These are phyloP conservation scores for Antennarius striatus DNA, from an alignment of 2,113 vertebrate genomes.

Conservation along the genomic window DNA sequence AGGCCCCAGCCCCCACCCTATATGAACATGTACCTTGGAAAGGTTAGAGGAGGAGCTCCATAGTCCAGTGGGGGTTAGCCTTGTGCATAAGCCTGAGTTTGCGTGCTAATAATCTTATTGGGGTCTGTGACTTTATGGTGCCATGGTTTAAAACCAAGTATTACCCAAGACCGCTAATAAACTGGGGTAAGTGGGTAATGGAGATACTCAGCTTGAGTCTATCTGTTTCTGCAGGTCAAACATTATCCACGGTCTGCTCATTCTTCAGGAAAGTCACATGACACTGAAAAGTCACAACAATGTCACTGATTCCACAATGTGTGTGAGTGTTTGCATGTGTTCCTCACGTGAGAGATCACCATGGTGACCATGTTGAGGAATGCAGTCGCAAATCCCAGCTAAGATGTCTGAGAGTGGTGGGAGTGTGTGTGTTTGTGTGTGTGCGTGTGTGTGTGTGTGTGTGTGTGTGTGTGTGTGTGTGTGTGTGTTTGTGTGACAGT, in stretches of 20 bases:
- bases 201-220: background rate
- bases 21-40: slow-evolving; percentile 27
- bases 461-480: background rate
- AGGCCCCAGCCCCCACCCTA: slow-evolving; percentile 29
- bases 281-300: slow-evolving; percentile 49
- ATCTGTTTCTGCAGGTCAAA: slow-evolving; percentile 34
- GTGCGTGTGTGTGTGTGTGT: slow-evolving; percentile 18
- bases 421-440: background rate
- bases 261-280: slow-evolving; percentile 39
- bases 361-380: slow-evolving; percentile 66
- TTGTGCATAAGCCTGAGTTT: slow-evolving; percentile 1
- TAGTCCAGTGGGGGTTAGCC: slow-evolving; percentile 30
- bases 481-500: slow-evolving; percentile 23
- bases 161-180: slow-evolving; percentile 54
- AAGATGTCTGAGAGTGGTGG: slow-evolving; percentile 36
- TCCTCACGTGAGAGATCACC: slow-evolving; percentile 59
- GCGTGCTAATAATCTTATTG: background rate
- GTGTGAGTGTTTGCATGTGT: slow-evolving; percentile 5
- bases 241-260: slow-evolving; percentile 42
- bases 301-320: slow-evolving; percentile 21
- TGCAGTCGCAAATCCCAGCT: slow-evolving; percentile 50
- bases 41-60: slow-evolving; percentile 31
- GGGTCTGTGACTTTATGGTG: slow-evolving; percentile 46
- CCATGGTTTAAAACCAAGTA: background rate
- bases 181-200: slow-evolving; percentile 12